Conservation (phyloP, 2,797 vertebrate species). For the Molossus alvarezi region DNA sequence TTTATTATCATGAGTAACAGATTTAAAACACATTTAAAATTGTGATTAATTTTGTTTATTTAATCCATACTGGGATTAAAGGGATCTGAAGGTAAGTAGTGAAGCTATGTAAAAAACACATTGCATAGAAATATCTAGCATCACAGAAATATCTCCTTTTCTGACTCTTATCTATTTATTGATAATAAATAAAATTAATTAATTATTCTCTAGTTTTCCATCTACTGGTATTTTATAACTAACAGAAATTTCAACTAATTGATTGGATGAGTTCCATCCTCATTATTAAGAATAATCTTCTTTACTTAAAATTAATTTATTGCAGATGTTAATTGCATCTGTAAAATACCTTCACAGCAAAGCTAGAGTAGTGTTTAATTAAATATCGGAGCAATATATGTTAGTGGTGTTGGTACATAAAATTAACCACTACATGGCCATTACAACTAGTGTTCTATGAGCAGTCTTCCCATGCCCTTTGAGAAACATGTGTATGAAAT, state of each 20-base stretch:
- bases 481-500: background rate
- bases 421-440: background rate
- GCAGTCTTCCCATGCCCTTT: background rate
- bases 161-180: slow-evolving; percentile 52
- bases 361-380: background rate
- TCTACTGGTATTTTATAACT: slow-evolving; percentile 56
- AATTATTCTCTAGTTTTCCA: slow-evolving; percentile 56
- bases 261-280: background rate
- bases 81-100: slow-evolving; percentile 1
- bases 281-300: background rate
- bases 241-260: slow-evolving; percentile 61
- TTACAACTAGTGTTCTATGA: background rate
- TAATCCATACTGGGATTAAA: slow-evolving; percentile 6
- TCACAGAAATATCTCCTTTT: background rate
- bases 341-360: background rate
- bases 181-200: slow-evolving; percentile 62
- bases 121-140: background rate
- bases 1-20: slow-evolving; percentile 68
- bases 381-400: background rate
- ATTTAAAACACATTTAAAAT: slow-evolving; percentile 71
- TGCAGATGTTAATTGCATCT: background rate
- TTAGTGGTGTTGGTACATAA: background rate
- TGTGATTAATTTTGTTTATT: slow-evolving; percentile 66
- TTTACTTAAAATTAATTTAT: background rate
- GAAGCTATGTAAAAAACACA: slow-evolving; percentile 39